Conservation (phyloP, 2,888 invertebrate species). For the Brachycybe producta region DNA sequence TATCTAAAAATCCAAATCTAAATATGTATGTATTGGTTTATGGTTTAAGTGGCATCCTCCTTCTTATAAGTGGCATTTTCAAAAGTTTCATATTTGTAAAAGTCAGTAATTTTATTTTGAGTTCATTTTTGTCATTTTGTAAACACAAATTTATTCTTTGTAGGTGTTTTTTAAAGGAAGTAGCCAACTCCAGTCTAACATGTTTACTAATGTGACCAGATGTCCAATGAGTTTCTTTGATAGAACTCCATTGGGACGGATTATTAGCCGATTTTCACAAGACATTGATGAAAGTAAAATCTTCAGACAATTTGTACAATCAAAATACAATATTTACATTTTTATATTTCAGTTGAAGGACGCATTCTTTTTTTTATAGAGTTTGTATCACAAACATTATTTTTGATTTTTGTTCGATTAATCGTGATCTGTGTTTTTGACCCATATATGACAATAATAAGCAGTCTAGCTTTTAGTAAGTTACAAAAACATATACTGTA, state of each 20-base stretch:
- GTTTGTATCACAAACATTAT: slow-evolving; percentile 38
- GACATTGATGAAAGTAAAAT: slow-evolving; percentile 39
- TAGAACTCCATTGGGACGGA: slow-evolving; percentile 35
- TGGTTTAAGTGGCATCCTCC: too few relatives aligned
- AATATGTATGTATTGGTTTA: too few relatives aligned
- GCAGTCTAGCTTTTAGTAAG: too few relatives aligned
- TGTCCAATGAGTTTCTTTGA: slow-evolving; percentile 35
- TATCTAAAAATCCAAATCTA: too few relatives aligned
- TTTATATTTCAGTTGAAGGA: slow-evolving; percentile 36
- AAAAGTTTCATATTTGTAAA: too few relatives aligned
- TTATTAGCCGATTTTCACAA: slow-evolving; percentile 37
- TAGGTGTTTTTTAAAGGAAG: slow-evolving; percentile 2
- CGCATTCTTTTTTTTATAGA: slow-evolving; percentile 41
- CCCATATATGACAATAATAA: too few relatives aligned
- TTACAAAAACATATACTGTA: too few relatives aligned
- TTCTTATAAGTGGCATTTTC: too few relatives aligned
- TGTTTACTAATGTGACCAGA: slow-evolving; percentile 10
- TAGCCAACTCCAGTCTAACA: slow-evolving; percentile 6
- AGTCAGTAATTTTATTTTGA: too few relatives aligned
- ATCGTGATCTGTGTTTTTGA: slow-evolving; percentile 60
- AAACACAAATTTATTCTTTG: too few relatives aligned
- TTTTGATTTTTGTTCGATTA: slow-evolving; percentile 64
- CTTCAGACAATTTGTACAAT: too few relatives aligned
- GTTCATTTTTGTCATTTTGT: too few relatives aligned
- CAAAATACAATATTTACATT: not conserved